phyloP scores from a whole-genome alignment of 2,888 invertebrate genomes.

The Latrodectus elegans region DNA sequence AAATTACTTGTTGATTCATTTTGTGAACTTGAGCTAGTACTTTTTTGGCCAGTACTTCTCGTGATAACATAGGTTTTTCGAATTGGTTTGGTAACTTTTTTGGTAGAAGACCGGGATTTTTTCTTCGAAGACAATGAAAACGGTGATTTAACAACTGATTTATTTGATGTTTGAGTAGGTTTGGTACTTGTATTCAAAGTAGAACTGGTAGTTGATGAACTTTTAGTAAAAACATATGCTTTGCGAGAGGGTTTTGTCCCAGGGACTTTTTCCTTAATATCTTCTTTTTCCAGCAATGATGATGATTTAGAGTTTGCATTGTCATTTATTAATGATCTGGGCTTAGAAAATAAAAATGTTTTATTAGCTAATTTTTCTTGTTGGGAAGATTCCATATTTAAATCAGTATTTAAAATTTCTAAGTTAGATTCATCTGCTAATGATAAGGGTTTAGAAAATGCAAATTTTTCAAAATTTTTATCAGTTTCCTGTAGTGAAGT shows the following conservation, averaged over 20 bases:
- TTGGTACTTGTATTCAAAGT: too few species aligned
- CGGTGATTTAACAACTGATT: too few species aligned
- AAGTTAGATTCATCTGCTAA: background rate
- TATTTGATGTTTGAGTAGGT: too few species aligned
- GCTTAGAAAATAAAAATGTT: background rate
- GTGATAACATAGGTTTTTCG: background rate
- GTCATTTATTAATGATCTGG: background rate
- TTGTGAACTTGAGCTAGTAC: background rate
- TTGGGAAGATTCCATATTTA: background rate
- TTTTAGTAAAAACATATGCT: conserved; percentile 23
- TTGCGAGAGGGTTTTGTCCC: conserved; percentile 9
- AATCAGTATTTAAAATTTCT: background rate
- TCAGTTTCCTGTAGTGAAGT: too few species aligned
- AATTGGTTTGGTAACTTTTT: background rate
- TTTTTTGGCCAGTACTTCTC: background rate
- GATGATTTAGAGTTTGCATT: too few species aligned
- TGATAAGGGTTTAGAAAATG: too few species aligned
- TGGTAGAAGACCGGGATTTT: background rate
- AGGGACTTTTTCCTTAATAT: too few species aligned
- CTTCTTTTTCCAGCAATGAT: too few species aligned
- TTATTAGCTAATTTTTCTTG: background rate
- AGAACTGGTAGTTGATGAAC: background rate
- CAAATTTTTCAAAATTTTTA: too few species aligned
- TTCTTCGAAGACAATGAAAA: too few species aligned
- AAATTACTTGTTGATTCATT: background rate